Base-by-base conservation (phyloP, 2,797 vertebrate genomes). In the Falco berigora region DNA sequence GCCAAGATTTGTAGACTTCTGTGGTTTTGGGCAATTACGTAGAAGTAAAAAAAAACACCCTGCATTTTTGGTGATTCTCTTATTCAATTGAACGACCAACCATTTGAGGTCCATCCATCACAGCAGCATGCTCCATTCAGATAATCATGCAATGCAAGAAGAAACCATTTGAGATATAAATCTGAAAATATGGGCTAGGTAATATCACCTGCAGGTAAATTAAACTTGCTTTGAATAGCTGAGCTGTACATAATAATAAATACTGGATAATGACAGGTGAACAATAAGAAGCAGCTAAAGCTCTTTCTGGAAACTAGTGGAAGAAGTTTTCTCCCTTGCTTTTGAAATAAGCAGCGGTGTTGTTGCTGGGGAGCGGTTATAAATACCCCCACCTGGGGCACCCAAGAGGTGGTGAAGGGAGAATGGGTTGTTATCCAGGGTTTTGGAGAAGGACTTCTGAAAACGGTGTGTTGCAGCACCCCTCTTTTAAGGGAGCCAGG, bases 371-470 rank as follows among this genome's bases (percentile, higher is more conserved):
- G 36, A 55, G 44, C 27, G 78, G n/a, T 1, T 15, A 1, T 6
- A 72, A 56, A 4, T 19, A 5, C 9, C 68, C 20, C 38, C 50
- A 24, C 18, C 49, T 9, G 9, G 40, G 14, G 5, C 10, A 32
- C 5, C 15, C 5, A 4, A 5, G 23, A 16, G 20, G 8, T 38
- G 44, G 9, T 8, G 16, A 24, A 23, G 15, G 12, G 16, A 18
- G 5, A 4, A 3, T 0, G 1, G 9, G 34, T 6, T 63, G 4
- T 10, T 23, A 0, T 4, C 1, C 0, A 6, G 32, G 16, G 17
- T 2, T 21, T 12, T 49, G 42, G 9, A 18, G 20, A 0, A 3
- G 7, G 4, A 5, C 22, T 38, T 23, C 3, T 21, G 14, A 11
- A 8, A 22, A 2, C 2, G 24, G 4, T 8, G 16, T 9, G 21